Conservation (phyloP, 2,797 vertebrate genomes). For the Simalia tracyae region DNA sequence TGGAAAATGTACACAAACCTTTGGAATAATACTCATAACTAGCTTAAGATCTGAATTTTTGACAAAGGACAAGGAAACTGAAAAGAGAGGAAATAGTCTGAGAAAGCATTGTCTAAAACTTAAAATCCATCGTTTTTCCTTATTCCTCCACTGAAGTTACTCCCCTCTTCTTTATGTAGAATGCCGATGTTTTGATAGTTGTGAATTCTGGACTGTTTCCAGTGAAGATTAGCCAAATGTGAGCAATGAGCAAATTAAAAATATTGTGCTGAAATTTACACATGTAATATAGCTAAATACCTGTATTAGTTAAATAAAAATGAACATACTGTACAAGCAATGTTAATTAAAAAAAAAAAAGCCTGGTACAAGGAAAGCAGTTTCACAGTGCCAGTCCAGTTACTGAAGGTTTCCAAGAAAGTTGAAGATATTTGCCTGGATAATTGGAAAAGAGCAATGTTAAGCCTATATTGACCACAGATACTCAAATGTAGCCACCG, state of each 20-base stretch:
- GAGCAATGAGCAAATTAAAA: background rate
- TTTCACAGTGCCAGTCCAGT: background rate
- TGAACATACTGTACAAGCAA: background rate
- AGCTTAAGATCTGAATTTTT: background rate
- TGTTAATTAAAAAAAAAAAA: background rate
- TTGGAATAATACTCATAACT: background rate
- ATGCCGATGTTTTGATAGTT: background rate
- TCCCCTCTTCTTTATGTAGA: background rate
- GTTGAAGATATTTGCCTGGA: slow-evolving; percentile 22
- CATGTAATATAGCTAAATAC: background rate
- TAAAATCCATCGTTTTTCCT: background rate
- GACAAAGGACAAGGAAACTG: background rate
- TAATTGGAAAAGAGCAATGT: background rate
- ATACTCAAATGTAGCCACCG: background rate
- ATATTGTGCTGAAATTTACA: background rate
- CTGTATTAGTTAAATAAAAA: background rate
- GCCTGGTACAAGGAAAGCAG: background rate
- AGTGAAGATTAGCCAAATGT: background rate
- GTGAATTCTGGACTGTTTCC: background rate
- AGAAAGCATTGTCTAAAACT: background rate
- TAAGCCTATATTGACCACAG: background rate
- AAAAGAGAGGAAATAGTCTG: background rate
- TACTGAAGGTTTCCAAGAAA: background rate
- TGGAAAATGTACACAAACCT: background rate
- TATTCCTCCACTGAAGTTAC: background rate